Percentiles rank a stretch among this genome's conserved stretches.
These are phyloP conservation scores for Cheilosia scutellata DNA, from an alignment of 2,888 invertebrate species.

Conservation along the genomic window DNA sequence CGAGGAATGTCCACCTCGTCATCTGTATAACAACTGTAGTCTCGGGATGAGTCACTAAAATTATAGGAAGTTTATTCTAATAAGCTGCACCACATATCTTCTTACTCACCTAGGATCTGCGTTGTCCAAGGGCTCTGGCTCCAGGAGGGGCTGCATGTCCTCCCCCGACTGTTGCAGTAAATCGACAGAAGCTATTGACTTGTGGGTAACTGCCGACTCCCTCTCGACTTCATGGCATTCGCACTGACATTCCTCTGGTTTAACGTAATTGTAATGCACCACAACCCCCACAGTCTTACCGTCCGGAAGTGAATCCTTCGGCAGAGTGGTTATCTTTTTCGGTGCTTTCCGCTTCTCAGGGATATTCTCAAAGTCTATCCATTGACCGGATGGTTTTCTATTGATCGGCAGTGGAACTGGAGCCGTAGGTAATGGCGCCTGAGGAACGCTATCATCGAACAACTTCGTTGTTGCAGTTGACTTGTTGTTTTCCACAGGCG, in stretches of 20 bases:
- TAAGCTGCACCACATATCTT: neutral
- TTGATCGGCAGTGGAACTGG: slow-evolving; percentile 68
- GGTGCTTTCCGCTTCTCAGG: slow-evolving; percentile 93
- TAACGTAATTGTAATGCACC: slow-evolving; percentile 91
- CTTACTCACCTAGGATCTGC: slow-evolving; percentile 81
- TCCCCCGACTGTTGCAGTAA: slow-evolving; percentile 83
- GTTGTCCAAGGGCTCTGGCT: slow-evolving; percentile 82
- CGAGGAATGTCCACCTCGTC: slow-evolving; percentile 79
- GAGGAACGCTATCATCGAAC: slow-evolving; percentile 83
- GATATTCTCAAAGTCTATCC: slow-evolving; percentile 95
- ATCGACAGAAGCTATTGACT: slow-evolving; percentile 81
- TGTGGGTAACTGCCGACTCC: slow-evolving; percentile 79
- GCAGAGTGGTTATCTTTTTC: slow-evolving; percentile 92
- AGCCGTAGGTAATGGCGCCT: slow-evolving; percentile 83
- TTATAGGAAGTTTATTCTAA: slow-evolving; percentile 28
- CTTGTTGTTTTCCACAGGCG: slow-evolving; percentile 36
- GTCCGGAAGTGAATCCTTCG: slow-evolving; percentile 84
- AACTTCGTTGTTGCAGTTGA: slow-evolving; percentile 42
- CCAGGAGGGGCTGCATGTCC: slow-evolving; percentile 85
- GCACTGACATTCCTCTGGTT: slow-evolving; percentile 94
- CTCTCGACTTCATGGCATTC: slow-evolving; percentile 90
- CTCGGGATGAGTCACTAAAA: slow-evolving; percentile 86
- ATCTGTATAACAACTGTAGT: slow-evolving; percentile 85
- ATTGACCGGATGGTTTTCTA: slow-evolving; percentile 85
- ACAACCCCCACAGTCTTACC: slow-evolving; percentile 81